phyloP scores from a whole-genome alignment of 2,888 invertebrate genomes.

The Aphidoletes aphidimyza region DNA sequence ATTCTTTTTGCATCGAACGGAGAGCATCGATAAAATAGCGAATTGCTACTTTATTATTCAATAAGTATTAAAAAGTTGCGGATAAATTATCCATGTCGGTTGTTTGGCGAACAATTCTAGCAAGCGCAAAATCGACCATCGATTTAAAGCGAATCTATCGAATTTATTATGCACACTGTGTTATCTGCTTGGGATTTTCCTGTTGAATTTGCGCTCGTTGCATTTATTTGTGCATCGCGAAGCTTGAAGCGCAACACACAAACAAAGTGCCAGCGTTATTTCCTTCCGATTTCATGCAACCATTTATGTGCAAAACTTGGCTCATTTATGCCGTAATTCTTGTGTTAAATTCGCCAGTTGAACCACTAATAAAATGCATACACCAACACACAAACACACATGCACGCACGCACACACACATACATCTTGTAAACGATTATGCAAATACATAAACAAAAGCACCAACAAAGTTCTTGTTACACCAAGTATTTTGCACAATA shows the following conservation, averaged over 20 bases:
- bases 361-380: conserved; percentile 52
- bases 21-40: conserved; percentile 22
- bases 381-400: too few species aligned
- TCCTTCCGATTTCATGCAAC: background rate
- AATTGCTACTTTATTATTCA: conserved; percentile 48
- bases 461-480: background rate
- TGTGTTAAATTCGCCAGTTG: conserved; percentile 37
- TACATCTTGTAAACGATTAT: conserved; percentile 8
- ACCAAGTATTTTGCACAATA: background rate
- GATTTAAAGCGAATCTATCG: conserved; percentile 24
- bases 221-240: background rate
- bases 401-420: too few species aligned
- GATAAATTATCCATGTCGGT: conserved; percentile 52
- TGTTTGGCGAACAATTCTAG: conserved; percentile 36
- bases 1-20: too few species aligned
- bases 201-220: background rate
- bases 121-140: background rate
- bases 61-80: conserved; percentile 53
- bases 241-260: background rate
- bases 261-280: background rate
- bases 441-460: conserved; percentile 1
- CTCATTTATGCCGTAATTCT: background rate
- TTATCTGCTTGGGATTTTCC: background rate
- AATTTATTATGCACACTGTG: conserved; percentile 31
- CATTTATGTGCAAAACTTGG: conserved; percentile 21